These are phyloP conservation scores for Theretra japonica DNA, from an alignment of 2,888 invertebrate species.

Conservation along the genomic window DNA sequence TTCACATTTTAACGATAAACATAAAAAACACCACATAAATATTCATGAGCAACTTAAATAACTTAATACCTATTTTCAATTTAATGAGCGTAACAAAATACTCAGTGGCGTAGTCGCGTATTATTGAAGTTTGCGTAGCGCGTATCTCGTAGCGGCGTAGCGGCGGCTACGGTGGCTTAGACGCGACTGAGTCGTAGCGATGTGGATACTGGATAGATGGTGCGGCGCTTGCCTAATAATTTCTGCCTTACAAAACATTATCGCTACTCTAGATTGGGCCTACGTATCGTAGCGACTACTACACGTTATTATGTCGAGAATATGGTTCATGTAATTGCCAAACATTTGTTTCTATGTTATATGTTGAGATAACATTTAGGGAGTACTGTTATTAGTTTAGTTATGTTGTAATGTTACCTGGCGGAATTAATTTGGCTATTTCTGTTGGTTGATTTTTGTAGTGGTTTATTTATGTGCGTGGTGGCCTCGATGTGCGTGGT, in stretches of 20 bases:
- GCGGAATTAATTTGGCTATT: too few relatives aligned
- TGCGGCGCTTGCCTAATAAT: background rate
- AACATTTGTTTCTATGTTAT: background rate
- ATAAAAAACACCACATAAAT: background rate
- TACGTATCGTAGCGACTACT: background rate
- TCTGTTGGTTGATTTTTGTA: too few relatives aligned
- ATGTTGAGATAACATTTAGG: background rate
- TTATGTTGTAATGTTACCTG: background rate
- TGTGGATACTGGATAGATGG: too few relatives aligned
- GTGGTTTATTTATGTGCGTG: too few relatives aligned
- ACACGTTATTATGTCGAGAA: background rate
- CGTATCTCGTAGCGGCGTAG: slow-evolving; percentile 47
- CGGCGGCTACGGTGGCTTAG: slow-evolving; percentile 55
- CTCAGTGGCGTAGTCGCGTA: slow-evolving; percentile 10
- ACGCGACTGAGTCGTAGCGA: slow-evolving; percentile 45
- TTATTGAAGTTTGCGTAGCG: slow-evolving; percentile 50
- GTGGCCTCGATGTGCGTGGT: too few relatives aligned
- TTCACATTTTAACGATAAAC: slow-evolving; percentile 17
- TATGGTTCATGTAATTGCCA: background rate
- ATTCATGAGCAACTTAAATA: background rate
- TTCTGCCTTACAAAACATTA: slow-evolving; percentile 5
- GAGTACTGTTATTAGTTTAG: background rate
- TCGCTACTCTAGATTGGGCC: background rate
- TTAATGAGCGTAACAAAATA: background rate
- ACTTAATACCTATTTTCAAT: background rate